Evolutionary conservation across 2,888 invertebrate genomes (phyloP), one percentile per base, ranked within the genome.

Genomic region (Linhomoeus sp.): DNA sequence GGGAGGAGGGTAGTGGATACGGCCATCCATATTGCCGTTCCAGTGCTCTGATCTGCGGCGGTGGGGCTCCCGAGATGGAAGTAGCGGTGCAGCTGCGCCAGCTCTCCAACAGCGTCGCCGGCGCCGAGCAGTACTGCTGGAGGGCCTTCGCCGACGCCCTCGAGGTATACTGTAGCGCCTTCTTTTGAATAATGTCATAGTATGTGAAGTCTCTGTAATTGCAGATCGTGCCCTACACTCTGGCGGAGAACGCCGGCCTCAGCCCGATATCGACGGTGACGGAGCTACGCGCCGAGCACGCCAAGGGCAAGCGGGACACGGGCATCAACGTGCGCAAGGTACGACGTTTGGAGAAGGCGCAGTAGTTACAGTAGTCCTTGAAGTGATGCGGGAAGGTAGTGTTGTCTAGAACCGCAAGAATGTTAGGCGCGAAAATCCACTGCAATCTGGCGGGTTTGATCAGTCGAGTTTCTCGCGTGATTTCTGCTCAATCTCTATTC

Each of bases 61-160:
- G 94, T 43, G 97, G 94, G 41, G 88, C 92, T 17, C 90, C 94
- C 3, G 97, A 97, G 72, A 90, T 86, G 52, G 88, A 92, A 66
- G 74, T 94, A 51, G 81, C 90, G 0, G 72, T 88, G 29, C 78
- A 78, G 49, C 72, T 97, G 46, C 78, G 80, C 9, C 77, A 80
- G 23, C 73, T 79, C 52, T 79, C 92, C 0, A 78, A 86, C 59
- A 77, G 79, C 1, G 58, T 86, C 37, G 78, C 80, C 45, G 94
- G 92, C 46, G 81, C 88, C 45, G 86, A 88, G 29, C 84, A 88
- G 50, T 92, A 94, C 68, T 92, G 92, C 65, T 78, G 88, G 68
- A 77, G 83, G 55, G 88, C 87, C 1, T 97, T 81, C 70, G 87
- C 94, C 1, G 85, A 90, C 66, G 90, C 94, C 5, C 72, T 97